Percentiles rank a stretch among this genome's conserved stretches.
Conservation (phyloP, 2,113 vertebrate species). For the Pandion haliaetus region DNA sequence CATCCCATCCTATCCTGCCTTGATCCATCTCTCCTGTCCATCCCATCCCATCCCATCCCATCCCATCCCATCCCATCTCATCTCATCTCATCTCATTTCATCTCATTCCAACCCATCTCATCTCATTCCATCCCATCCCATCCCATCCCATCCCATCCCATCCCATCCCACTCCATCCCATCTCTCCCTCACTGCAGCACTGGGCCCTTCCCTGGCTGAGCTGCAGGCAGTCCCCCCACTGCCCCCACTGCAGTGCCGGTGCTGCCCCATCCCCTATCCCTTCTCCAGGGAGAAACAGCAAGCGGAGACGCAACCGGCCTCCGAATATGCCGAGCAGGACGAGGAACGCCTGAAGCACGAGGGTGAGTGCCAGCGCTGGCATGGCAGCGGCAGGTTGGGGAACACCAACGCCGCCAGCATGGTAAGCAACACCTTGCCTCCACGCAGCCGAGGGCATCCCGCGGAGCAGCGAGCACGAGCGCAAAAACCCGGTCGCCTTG, state of each 20-base stretch:
- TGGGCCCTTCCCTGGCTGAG: neutral
- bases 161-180: too few species aligned
- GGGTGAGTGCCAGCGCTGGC: conserved; percentile 62
- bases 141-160: accelerated
- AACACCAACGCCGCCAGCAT: accelerated
- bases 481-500: conserved; percentile 87
- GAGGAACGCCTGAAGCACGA: conserved; percentile 84
- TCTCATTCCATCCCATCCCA: too few species aligned
- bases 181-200: neutral
- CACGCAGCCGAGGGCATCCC: conserved; percentile 83
- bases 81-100: accelerated
- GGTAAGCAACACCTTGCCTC: neutral
- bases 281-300: conserved; percentile 83
- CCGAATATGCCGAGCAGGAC: conserved; percentile 81
- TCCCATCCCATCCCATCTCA: too few species aligned
- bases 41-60: neutral
- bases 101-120: accelerated
- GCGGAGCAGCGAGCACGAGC: conserved; percentile 80
- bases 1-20: too few species aligned
- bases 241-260: accelerated
- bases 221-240: neutral
- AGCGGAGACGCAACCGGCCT: conserved; percentile 75
- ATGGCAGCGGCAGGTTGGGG: accelerated
- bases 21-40: accelerated
- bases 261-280: neutral